Evolutionary conservation across 2,888 invertebrate species (phyloP).

Genomic region (Agrochola lychnidis): DNA sequence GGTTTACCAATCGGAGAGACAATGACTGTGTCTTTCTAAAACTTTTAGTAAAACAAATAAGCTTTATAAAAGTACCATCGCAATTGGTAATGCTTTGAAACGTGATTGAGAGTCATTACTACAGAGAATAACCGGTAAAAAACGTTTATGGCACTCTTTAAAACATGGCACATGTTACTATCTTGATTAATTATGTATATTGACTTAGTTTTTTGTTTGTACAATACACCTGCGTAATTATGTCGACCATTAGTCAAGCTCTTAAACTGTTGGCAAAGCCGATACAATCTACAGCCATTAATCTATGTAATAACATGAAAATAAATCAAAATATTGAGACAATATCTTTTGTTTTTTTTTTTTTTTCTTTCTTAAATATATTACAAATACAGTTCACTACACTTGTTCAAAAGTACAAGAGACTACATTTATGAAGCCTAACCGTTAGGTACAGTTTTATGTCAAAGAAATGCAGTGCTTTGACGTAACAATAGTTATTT

Average conservation of each 20-base stretch:
- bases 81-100: conserved; percentile 8
- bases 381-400: conserved; percentile 9
- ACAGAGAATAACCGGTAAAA: conserved; percentile 9
- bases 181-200: conserved; percentile 43
- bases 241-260: conserved; percentile 37
- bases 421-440: background rate
- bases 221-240: conserved; percentile 46
- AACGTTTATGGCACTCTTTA: conserved; percentile 1
- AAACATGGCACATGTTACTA: conserved; percentile 14
- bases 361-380: background rate
- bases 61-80: background rate
- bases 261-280: conserved; percentile 27
- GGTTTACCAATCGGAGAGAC: background rate
- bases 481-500: conserved; percentile 32
- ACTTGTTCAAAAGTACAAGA: background rate
- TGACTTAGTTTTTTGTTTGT: conserved; percentile 50
- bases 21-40: background rate
- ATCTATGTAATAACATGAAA: conserved; percentile 35
- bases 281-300: conserved; percentile 44
- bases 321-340: conserved; percentile 43
- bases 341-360: background rate
- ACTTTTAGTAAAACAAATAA: conserved; percentile 9
- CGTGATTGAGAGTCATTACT: conserved; percentile 22
- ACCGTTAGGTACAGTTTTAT: conserved; percentile 12
- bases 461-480: conserved; percentile 19